phyloP scores from a whole-genome alignment of 2,797 vertebrate species.

The Chelon labrosus region DNA sequence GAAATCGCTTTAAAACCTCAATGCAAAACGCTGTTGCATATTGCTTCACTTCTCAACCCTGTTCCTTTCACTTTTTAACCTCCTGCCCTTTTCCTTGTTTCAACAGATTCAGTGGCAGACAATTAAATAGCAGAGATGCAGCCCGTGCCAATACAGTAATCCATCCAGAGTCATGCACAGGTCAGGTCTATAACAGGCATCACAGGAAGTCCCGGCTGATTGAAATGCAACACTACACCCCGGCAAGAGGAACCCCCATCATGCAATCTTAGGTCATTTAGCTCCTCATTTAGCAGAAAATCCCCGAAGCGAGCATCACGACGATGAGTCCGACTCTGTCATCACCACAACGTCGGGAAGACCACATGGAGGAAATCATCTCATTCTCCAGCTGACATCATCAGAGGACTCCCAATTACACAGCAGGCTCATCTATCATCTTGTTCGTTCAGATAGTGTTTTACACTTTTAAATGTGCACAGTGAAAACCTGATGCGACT shows the following conservation, averaged over 20 bases:
- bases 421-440: slow-evolving; percentile 44
- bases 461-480: slow-evolving; percentile 21
- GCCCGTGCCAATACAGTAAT: slow-evolving; percentile 33
- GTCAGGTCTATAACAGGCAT: slow-evolving; percentile 29
- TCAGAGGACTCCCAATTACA: slow-evolving; percentile 40
- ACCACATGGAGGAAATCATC: slow-evolving; percentile 68
- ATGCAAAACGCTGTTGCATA: slow-evolving; percentile 10
- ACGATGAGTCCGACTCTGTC: slow-evolving; percentile 60
- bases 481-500: slow-evolving; percentile 3
- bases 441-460: slow-evolving; percentile 31
- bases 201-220: slow-evolving; percentile 6
- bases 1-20: not conserved
- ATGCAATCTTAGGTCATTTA: slow-evolving; percentile 67
- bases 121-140: slow-evolving; percentile 24
- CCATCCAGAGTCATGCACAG: slow-evolving; percentile 32
- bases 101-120: slow-evolving; percentile 30
- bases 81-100: not conserved
- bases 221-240: slow-evolving; percentile 28
- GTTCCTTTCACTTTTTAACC: slow-evolving; percentile 15
- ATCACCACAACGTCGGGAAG: slow-evolving; percentile 43
- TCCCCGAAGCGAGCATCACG: slow-evolving; percentile 34
- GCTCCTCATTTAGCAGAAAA: slow-evolving; percentile 39
- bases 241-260: slow-evolving; percentile 35
- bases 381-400: slow-evolving; percentile 65
- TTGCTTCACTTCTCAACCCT: not conserved